These are phyloP conservation scores for Pterocles burchelli DNA, from an alignment of 2,113 vertebrate genomes.

Conservation along the genomic window DNA sequence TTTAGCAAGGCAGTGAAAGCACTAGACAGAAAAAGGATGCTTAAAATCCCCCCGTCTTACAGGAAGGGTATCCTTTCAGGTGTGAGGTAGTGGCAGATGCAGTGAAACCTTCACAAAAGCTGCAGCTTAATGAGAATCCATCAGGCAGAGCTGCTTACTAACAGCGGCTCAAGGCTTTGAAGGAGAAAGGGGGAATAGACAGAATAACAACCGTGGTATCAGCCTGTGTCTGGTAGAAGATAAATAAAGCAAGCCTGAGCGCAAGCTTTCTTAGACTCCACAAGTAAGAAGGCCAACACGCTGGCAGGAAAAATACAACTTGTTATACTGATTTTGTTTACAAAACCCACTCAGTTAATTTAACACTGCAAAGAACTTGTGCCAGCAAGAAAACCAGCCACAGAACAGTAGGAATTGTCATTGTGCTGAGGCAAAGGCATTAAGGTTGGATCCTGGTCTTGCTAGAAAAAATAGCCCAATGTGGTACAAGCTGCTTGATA, in stretches of 20 bases:
- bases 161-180: not conserved
- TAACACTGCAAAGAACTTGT: not conserved
- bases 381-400: not conserved
- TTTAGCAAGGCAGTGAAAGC: constrained; percentile 15
- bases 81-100: constrained; percentile 41
- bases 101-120: constrained; percentile 46
- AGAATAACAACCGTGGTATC: not conserved
- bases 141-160: constrained; percentile 49
- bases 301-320: constrained; percentile 23
- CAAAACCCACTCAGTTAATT: not conserved
- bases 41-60: constrained; percentile 39
- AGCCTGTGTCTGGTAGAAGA: not conserved
- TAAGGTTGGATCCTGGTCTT: not conserved
- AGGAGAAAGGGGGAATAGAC: not conserved
- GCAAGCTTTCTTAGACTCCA: not conserved
- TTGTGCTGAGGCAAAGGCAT: not conserved
- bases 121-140: constrained; percentile 57
- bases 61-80: not conserved
- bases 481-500: not conserved
- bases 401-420: not conserved
- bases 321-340: not conserved
- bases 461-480: not conserved
- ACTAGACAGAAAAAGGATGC: not conserved
- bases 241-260: not conserved
- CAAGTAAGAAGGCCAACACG: not conserved